Conservation (phyloP, 2,888 invertebrate genomes). For the Drosophila peninsularis region DNA sequence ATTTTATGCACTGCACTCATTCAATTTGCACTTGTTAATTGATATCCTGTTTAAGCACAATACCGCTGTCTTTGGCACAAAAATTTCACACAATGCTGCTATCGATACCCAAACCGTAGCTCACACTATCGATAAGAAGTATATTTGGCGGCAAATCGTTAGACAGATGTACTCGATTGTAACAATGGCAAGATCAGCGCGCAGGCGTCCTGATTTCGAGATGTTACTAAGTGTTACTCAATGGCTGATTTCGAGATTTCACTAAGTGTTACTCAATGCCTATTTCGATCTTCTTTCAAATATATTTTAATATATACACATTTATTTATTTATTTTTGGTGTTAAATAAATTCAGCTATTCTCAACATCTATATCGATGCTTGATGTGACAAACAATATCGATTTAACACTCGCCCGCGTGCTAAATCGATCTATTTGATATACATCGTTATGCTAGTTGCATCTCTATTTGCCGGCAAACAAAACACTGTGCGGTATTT, state of each 20-base stretch:
- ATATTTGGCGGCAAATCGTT: constrained; percentile 4
- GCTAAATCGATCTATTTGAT: constrained; percentile 5
- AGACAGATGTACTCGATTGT: not conserved
- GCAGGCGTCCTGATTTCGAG: not conserved
- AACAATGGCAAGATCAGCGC: not conserved
- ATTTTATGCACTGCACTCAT: constrained; percentile 19
- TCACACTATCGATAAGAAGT: constrained; percentile 33
- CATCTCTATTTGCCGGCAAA: constrained; percentile 39
- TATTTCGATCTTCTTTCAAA: too few species aligned
- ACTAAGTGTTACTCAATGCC: too few species aligned
- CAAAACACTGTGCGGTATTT: constrained; percentile 22
- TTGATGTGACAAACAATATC: not conserved
- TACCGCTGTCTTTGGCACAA: constrained; percentile 39
- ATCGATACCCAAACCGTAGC: constrained; percentile 7
- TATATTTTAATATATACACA: too few species aligned
- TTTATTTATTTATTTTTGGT: not conserved
- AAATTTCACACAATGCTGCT: constrained; percentile 33
- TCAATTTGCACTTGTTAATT: constrained; percentile 36
- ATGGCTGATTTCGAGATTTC: too few species aligned
- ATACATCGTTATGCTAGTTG: constrained; percentile 1
- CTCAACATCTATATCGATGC: not conserved
- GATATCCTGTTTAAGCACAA: constrained; percentile 27
- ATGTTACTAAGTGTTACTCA: too few species aligned
- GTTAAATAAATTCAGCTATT: not conserved
- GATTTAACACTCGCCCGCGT: not conserved